A percentile compares a stretch with the other conserved stretches of the same genome.
phyloP scores from a whole-genome alignment of 2,797 vertebrate species.

The Melanotaenia maccullochi region DNA sequence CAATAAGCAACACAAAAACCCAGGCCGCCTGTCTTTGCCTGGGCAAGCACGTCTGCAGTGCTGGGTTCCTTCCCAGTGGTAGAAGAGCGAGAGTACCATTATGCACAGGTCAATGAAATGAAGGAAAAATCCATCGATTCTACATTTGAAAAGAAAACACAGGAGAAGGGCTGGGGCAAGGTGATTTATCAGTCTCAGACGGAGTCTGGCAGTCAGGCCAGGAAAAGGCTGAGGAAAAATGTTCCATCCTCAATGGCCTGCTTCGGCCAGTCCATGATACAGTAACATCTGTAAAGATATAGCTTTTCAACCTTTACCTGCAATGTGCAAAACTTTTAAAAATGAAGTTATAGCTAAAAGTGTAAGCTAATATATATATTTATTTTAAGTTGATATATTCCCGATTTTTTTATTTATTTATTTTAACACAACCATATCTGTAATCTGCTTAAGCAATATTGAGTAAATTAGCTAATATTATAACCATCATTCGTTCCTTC shows the following conservation, averaged over 20 bases:
- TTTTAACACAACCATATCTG: constrained; percentile 28
- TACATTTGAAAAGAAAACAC: constrained; percentile 86
- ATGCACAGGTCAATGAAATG: constrained; percentile 92
- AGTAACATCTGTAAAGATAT: constrained; percentile 65
- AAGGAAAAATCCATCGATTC: constrained; percentile 94
- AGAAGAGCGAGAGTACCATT: constrained; percentile 88
- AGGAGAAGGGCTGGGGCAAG: constrained; percentile 77
- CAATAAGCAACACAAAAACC: constrained; percentile 98
- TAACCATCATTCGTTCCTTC: constrained; percentile 50
- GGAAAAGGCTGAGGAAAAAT: constrained; percentile 66
- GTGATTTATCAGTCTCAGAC: constrained; percentile 85
- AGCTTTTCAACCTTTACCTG: constrained; percentile 46
- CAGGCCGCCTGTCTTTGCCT: constrained; percentile 88
- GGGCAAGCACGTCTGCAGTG: constrained; percentile 73
- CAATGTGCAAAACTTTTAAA: constrained; percentile 30
- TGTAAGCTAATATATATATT: constrained; percentile 6
- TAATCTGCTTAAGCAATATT: constrained; percentile 43
- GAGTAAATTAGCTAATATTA: constrained; percentile 47
- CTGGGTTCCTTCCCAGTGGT: constrained; percentile 74
- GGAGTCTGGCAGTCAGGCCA: constrained; percentile 74
- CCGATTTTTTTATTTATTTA: constrained; percentile 25
- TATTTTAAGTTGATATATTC: constrained; percentile 2
- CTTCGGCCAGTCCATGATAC: constrained; percentile 51
- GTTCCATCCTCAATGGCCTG: constrained; percentile 74
- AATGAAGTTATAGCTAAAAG: constrained; percentile 26